These are phyloP conservation scores for Crypturellus undulatus DNA, from an alignment of 2,113 vertebrate species.

Conservation along the genomic window DNA sequence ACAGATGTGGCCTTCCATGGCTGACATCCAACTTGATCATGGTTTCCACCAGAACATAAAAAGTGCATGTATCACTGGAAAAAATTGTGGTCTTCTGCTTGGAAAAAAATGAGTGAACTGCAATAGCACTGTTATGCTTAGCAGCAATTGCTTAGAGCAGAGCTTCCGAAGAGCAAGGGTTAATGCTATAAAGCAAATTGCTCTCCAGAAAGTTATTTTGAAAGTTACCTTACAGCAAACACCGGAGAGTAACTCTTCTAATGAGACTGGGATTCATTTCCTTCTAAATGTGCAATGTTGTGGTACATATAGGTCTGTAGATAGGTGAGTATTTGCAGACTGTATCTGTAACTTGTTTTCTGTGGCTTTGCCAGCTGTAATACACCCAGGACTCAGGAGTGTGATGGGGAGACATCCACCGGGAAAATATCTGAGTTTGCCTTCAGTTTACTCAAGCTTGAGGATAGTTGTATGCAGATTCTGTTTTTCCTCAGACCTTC, in stretches of 20 bases:
- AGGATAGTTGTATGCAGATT: not conserved
- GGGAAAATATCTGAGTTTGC: accelerated
- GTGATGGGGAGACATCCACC: not conserved
- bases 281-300: not conserved
- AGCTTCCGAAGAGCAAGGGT: not conserved
- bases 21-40: not conserved
- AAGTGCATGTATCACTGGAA: not conserved
- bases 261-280: not conserved
- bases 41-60: not conserved
- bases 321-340: not conserved
- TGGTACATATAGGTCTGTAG: not conserved
- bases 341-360: not conserved
- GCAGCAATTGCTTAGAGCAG: not conserved
- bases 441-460: not conserved
- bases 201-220: not conserved
- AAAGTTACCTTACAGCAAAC: not conserved
- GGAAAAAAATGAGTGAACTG: not conserved
- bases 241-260: not conserved
- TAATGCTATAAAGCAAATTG: not conserved
- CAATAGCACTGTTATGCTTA: not conserved
- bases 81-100: not conserved
- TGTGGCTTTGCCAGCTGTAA: not conserved
- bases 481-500: not conserved
- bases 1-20: not conserved
- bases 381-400: not conserved